Evolutionary conservation across 2,113 vertebrate genomes (phyloP).

Genomic region (Phoenicopterus ruber): DNA sequence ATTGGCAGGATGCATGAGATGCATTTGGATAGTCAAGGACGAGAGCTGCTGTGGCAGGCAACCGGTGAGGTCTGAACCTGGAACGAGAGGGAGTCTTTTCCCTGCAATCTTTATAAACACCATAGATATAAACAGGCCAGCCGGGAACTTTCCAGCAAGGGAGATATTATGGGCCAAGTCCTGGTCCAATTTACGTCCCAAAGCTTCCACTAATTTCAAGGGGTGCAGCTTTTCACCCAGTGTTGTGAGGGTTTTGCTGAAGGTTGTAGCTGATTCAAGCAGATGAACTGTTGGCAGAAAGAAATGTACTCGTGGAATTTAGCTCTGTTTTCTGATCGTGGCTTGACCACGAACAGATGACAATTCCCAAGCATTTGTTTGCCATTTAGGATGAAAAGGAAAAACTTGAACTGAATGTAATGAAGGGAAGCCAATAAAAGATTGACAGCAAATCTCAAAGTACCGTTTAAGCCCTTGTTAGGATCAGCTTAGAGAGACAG

Average conservation of each 20-base stretch:
- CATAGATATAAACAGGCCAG: neutral
- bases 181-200: neutral
- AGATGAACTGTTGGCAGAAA: neutral
- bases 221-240: neutral
- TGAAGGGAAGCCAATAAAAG: neutral
- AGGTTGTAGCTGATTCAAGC: neutral
- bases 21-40: neutral
- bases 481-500: neutral
- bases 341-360: neutral
- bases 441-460: neutral
- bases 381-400: conserved; percentile 26
- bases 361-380: conserved; percentile 30
- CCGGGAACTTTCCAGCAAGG: neutral
- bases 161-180: neutral
- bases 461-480: neutral
- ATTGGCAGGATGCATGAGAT: neutral
- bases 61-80: neutral
- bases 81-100: neutral
- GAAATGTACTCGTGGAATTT: conserved; percentile 15
- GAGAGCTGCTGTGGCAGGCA: neutral
- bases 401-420: neutral
- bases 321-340: neutral
- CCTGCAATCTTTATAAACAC: neutral
- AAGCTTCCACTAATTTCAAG: neutral
- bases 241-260: neutral